Percentiles rank a stretch among this genome's conserved stretches.
These are phyloP conservation scores for Neelides sp. DNA, from an alignment of 1,140 invertebrate genomes.

Conservation along the genomic window DNA sequence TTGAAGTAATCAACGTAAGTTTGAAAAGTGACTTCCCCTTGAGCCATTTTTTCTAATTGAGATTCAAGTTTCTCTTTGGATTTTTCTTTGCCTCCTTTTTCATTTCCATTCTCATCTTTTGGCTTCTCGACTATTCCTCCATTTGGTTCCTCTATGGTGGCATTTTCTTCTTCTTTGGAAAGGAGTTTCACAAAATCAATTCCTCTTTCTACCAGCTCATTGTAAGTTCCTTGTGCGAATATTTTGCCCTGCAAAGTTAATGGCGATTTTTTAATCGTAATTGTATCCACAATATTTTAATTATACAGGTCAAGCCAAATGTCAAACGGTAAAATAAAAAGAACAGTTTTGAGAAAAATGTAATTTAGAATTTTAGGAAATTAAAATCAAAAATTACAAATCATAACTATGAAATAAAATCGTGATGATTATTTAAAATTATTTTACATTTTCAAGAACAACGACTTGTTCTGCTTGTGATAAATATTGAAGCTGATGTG, in stretches of 20 bases:
- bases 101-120: conserved; percentile 9
- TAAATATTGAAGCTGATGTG: conserved; percentile 71
- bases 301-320: no score
- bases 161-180: conserved; percentile 34
- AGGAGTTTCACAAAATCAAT: conserved; percentile 51
- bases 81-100: background rate
- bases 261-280: background rate
- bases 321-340: background rate
- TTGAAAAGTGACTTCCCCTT: conserved; percentile 34
- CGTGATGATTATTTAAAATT: background rate
- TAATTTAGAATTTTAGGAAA: background rate
- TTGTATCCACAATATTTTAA: no score
- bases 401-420: background rate
- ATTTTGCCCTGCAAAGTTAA: conserved; percentile 34
- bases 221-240: conserved; percentile 43
- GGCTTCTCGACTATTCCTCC: conserved; percentile 30
- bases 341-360: background rate
- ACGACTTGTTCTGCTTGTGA: conserved; percentile 60
- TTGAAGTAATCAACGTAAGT: conserved; percentile 45
- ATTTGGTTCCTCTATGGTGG: no score
- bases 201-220: conserved; percentile 43
- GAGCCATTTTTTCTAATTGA: conserved; percentile 1
- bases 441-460: conserved; percentile 51
- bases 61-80: background rate
- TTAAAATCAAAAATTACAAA: background rate